These are phyloP conservation scores for Ridgeia piscesae DNA, from an alignment of 1,140 invertebrate genomes.

Conservation along the genomic window DNA sequence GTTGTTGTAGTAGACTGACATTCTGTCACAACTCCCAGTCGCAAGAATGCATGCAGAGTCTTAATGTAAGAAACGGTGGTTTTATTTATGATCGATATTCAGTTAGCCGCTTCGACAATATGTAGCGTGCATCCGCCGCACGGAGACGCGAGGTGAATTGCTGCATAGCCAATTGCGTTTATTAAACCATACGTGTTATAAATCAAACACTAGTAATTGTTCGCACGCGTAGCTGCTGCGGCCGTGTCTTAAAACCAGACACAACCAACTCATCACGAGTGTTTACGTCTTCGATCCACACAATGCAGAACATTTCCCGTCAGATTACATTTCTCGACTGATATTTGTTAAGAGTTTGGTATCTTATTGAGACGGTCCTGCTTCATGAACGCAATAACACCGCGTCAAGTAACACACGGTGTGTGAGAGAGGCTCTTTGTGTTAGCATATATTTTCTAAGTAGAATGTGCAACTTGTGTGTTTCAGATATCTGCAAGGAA, in stretches of 20 bases:
- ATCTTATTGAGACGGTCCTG: too few relatives aligned
- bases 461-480: neutral
- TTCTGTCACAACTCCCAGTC: neutral
- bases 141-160: too few relatives aligned
- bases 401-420: neutral
- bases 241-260: too few relatives aligned
- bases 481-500: slow-evolving; percentile 53
- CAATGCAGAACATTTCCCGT: too few relatives aligned
- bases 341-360: too few relatives aligned
- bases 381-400: neutral
- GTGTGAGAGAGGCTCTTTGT: neutral
- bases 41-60: neutral
- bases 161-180: too few relatives aligned
- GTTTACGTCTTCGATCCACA: too few relatives aligned
- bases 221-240: too few relatives aligned
- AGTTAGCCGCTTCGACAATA: neutral
- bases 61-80: neutral
- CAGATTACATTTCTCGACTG: too few relatives aligned
- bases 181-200: too few relatives aligned
- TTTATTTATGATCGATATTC: neutral
- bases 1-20: neutral
- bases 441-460: neutral
- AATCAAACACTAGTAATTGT: too few relatives aligned
- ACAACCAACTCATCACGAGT: too few relatives aligned
- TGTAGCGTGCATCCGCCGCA: neutral